phyloP scores from a whole-genome alignment of 2,888 invertebrate species.

The Pseudeuparius sepicola region DNA sequence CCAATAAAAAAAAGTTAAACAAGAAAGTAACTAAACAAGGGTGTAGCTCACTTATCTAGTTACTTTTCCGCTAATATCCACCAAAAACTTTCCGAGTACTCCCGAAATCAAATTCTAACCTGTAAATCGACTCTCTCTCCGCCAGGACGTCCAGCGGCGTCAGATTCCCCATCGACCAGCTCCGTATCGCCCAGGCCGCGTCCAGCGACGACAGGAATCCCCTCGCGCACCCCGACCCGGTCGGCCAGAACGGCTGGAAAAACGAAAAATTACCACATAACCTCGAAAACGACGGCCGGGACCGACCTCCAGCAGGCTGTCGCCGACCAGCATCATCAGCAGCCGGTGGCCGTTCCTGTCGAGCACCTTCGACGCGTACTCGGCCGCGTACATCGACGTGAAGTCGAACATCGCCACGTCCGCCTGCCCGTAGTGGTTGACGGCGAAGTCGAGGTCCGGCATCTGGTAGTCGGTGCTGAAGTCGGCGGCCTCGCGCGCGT shows the following conservation, averaged over 20 bases:
- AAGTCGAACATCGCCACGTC: constrained; percentile 99
- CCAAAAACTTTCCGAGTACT: no score
- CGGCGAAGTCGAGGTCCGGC: constrained; percentile 85
- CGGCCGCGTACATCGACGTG: constrained; percentile 96
- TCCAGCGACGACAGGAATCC: constrained; percentile 95
- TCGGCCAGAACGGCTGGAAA: constrained; percentile 90
- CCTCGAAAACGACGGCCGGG: no score
- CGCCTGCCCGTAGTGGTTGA: constrained; percentile 95
- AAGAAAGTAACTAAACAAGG: no score
- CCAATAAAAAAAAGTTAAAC: no score
- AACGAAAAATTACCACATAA: constrained; percentile 12
- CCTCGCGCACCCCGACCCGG: constrained; percentile 95
- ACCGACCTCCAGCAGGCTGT: constrained; percentile 91
- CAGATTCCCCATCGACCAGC: constrained; percentile 60
- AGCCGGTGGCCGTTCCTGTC: constrained; percentile 65
- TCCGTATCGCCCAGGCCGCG: constrained; percentile 87
- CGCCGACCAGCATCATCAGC: constrained; percentile 87
- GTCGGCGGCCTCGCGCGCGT: constrained; percentile 90
- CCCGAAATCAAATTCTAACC: no score
- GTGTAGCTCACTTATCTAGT: no score
- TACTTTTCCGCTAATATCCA: no score
- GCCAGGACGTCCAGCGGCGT: constrained; percentile 81
- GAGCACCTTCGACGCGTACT: constrained; percentile 82
- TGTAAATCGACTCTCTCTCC: constrained; percentile 78
- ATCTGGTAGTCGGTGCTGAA: constrained; percentile 84